Evolutionary conservation across 2,888 invertebrate genomes (phyloP), one percentile per base, ranked within the genome.

Genomic region (Tridacna crocea): DNA sequence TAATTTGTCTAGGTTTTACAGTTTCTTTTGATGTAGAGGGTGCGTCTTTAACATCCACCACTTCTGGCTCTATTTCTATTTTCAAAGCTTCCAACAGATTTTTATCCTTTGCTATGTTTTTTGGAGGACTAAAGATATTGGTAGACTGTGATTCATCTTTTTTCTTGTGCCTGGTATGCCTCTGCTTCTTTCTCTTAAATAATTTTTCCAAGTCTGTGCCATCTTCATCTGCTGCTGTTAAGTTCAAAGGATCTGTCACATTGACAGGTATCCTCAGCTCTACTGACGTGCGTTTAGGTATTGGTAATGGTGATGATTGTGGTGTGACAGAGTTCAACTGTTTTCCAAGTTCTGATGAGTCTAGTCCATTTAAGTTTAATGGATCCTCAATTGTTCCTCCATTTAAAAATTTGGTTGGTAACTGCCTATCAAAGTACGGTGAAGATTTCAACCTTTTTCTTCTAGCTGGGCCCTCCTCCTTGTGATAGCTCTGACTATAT

Each of bases 311-410:
- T 80, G 98, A 98, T 48, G 98, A 98, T 92, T 97, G 97, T 75
- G 98, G 98, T 22, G 98, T 98, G 0, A 97, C 97, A n/a, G 97
- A 97, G 95, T 97, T 97, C 96, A 93, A 76, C 48, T 90, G 80
- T 72, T 87, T 87, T 48, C 91, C 91, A 17, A 91, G 86, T 79
- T 95, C 95, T 87, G 95, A 94, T 88, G 95, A 93, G 61, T 93
- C 97, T 90, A 99, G 95, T 93, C 98, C 98, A 93, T 98, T 98
- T 83, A 99, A 95, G 95, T 99, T 99, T 68, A 99, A 95, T 0
- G 99, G 99, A 95, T 99, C 99, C 88, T 97, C 97, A 88, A 98
- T 98, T 94, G 98, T 99, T 13, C 99, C 99, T 66, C 99, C 99
- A 1, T 99, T 96, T 8, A 98, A 95, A 95, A 99, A 99, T 94